Evolutionary conservation across 23 tunicate species (phyloP), one percentile per base, ranked within the genome.

Genomic region (Clavelina lepadiformis): DNA sequence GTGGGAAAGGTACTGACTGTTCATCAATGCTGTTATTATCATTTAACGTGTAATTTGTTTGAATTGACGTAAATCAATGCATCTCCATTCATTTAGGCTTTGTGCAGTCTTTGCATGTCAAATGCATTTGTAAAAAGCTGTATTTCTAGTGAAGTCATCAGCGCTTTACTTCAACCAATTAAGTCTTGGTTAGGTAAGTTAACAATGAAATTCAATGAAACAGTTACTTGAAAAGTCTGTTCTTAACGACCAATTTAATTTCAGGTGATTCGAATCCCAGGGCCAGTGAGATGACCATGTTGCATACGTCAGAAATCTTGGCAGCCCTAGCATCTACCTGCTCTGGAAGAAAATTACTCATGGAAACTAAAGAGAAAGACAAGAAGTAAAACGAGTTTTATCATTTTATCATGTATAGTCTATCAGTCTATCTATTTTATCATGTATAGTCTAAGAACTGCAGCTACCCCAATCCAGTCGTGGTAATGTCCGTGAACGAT

Each of bases 251-350:
- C n/a, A n/a, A n/a, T n/a, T n/a, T n/a, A n/a, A 22, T 64, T 64
- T 64, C 26, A 53, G 63, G 28, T 53, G 63, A 61, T 46, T 25
- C 22, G 37, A 34, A 61, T 75, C 51, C 24, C 19, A 32, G 62
- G 15, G 69, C 66, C 5, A 82, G 79, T 51, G 96, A 88, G 41
- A 72, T 74, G 1, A 67, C 88, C 2, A 88, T 81, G 89, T 56
- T 88, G 62, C 84, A 88, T 31, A 69, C 75, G 15, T 77, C 96
- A 45, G 96, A 88, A 51, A 68, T 88, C 19, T 36, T 88, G 3
- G 75, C 96, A 24, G 58, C 74, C 56, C 50, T 88, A 23, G 56
- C 83, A 1, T 88, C 96, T 19, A 88, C 96, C 21, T 58, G 60
- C 32, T 47, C 83, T 53, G 96, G 96, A 38, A 66, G 95, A 38